phyloP scores from a whole-genome alignment of 2,888 invertebrate species.

The Colostygia pectinataria region DNA sequence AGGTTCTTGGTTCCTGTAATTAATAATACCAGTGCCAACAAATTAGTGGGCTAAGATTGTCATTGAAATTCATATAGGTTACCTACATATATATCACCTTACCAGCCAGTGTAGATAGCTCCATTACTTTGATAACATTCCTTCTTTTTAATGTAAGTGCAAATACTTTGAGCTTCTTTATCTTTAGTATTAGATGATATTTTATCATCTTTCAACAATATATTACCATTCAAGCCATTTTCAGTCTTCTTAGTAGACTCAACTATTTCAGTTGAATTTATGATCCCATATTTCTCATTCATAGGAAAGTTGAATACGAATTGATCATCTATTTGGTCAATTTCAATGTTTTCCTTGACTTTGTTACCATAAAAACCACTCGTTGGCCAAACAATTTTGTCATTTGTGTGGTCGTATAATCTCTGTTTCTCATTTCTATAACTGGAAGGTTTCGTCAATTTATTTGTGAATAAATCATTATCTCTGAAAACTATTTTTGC shows the following conservation, averaged over 20 bases:
- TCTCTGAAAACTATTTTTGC: slow-evolving; percentile 62
- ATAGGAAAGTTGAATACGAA: slow-evolving; percentile 31
- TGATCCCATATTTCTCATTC: slow-evolving; percentile 17
- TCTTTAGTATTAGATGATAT: slow-evolving; percentile 10
- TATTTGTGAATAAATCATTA: slow-evolving; percentile 33
- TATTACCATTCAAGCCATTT: slow-evolving; percentile 14
- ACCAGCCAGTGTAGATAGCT: slow-evolving; percentile 40
- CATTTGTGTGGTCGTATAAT: slow-evolving; percentile 36
- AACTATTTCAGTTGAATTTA: slow-evolving; percentile 12
- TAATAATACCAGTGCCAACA: neutral
- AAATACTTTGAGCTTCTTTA: slow-evolving; percentile 30
- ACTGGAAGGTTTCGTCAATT: slow-evolving; percentile 19
- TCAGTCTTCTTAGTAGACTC: slow-evolving; percentile 7
- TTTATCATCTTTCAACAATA: slow-evolving; percentile 14
- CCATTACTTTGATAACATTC: slow-evolving; percentile 56
- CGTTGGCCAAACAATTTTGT: slow-evolving; percentile 36
- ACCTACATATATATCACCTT: no score
- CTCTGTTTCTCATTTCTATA: slow-evolving; percentile 24
- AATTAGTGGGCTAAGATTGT: neutral
- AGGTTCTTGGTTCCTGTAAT: slow-evolving; percentile 37
- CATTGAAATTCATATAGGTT: no score
- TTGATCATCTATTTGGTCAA: slow-evolving; percentile 24
- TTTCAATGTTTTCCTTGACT: slow-evolving; percentile 12
- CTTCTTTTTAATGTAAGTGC: slow-evolving; percentile 48
- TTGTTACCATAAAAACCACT: slow-evolving; percentile 18